phyloP scores from a whole-genome alignment of 37 sponge, comb jelly and placozoan species.

The Ianthella basta region DNA sequence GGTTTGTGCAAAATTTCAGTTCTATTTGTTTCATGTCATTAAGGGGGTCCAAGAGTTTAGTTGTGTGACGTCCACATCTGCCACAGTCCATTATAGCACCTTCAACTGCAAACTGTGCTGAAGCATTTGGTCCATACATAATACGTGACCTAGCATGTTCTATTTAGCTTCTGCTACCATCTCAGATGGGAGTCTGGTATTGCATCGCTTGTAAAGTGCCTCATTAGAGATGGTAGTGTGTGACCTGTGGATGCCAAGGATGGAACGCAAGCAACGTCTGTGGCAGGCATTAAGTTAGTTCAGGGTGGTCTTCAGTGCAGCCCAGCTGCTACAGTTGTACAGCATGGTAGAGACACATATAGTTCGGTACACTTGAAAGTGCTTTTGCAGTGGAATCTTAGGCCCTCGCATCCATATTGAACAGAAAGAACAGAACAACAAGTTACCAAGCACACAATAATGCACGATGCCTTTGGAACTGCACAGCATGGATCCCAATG shows the following conservation, averaged over 20 bases:
- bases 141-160: not conserved
- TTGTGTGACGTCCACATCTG: not conserved
- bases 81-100: not conserved
- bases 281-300: conserved; percentile 7
- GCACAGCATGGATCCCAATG: conserved; percentile 15
- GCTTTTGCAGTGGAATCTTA: conserved; percentile 16
- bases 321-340: conserved; percentile 14
- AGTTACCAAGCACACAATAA: not conserved
- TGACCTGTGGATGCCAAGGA: conserved; percentile 5
- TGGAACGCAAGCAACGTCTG: not conserved
- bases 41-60: not conserved
- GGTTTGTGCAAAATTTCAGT: no score
- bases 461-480: not conserved
- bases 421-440: not conserved
- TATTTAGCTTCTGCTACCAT: not conserved
- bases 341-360: conserved; percentile 4
- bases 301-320: not conserved
- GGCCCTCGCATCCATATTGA: conserved; percentile 1
- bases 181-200: conserved; percentile 7
- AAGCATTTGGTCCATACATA: conserved; percentile 4
- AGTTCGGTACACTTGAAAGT: not conserved
- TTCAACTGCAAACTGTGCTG: conserved; percentile 5
- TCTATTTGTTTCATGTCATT: not conserved
- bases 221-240: conserved; percentile 1
- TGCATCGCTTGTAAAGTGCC: conserved; percentile 18